phyloP scores from a whole-genome alignment of 2,888 invertebrate genomes.

The Pocota personata region DNA sequence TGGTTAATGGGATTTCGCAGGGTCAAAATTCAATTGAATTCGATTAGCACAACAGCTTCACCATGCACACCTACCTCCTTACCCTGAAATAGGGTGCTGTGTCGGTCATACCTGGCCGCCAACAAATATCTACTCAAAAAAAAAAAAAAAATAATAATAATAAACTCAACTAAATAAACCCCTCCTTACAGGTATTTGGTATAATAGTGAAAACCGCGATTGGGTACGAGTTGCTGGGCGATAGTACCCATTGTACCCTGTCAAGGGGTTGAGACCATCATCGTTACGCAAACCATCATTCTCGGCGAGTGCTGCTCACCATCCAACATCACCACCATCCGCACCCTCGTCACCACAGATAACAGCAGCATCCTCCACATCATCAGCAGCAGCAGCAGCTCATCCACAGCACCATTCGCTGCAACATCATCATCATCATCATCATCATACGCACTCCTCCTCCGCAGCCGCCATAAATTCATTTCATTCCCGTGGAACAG shows the following conservation, averaged over 20 bases:
- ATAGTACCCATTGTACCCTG: slow-evolving; percentile 83
- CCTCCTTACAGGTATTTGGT: slow-evolving; percentile 81
- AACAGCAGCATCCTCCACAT: slow-evolving; percentile 70
- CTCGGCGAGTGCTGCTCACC: slow-evolving; percentile 79
- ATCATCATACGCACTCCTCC: slow-evolving; percentile 66
- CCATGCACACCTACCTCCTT: not conserved
- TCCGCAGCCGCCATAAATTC: slow-evolving; percentile 51
- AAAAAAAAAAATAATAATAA: slow-evolving; percentile 45
- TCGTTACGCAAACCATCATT: slow-evolving; percentile 81
- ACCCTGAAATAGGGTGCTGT: not conserved
- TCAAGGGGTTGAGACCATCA: slow-evolving; percentile 82
- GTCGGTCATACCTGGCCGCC: not conserved
- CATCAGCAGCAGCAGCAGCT: slow-evolving; percentile 61
- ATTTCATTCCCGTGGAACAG: slow-evolving; percentile 63
- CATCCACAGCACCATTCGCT: slow-evolving; percentile 58
- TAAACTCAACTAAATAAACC: slow-evolving; percentile 67
- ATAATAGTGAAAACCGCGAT: slow-evolving; percentile 83
- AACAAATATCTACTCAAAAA: slow-evolving; percentile 2
- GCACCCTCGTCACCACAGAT: slow-evolving; percentile 76
- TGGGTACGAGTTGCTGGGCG: slow-evolving; percentile 83
- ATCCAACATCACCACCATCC: slow-evolving; percentile 77
- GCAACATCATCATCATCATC: slow-evolving; percentile 57
- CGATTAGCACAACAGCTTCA: slow-evolving; percentile 23
- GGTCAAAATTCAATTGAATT: slow-evolving; percentile 41
- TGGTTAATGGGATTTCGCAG: slow-evolving; percentile 16